Conservation (phyloP, 2,888 invertebrate species). For the Kuschelorhynchus macadamiae region DNA sequence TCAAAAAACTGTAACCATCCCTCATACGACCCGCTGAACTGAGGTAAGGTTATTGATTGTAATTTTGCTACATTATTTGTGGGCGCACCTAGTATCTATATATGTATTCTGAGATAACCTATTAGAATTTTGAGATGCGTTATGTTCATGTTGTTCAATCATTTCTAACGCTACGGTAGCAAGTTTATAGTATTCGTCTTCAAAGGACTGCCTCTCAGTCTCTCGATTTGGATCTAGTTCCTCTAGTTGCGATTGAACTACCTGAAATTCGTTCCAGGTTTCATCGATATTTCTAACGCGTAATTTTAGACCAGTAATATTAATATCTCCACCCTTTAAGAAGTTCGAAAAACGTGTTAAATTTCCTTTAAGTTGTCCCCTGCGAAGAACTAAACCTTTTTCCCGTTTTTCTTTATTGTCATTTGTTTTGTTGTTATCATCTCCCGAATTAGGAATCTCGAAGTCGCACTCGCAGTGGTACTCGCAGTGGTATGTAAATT, state of each 20-base stretch:
- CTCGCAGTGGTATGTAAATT: too few species aligned
- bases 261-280: not conserved
- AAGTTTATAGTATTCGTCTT: slow-evolving; percentile 7
- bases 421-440: too few species aligned
- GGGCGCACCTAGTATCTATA: too few species aligned
- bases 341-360: too few species aligned
- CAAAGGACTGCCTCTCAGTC: slow-evolving; percentile 9
- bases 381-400: too few species aligned
- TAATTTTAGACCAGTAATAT: not conserved
- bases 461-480: too few species aligned
- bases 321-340: too few species aligned
- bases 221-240: not conserved
- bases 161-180: not conserved
- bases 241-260: slow-evolving; percentile 8
- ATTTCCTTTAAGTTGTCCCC: too few species aligned
- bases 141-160: not conserved
- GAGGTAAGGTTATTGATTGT: slow-evolving; percentile 18
- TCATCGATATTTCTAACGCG: not conserved
- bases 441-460: too few species aligned
- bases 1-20: slow-evolving; percentile 29
- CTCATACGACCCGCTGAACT: slow-evolving; percentile 29
- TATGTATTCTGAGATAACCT: not conserved
- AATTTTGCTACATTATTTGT: slow-evolving; percentile 2
- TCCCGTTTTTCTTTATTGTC: too few species aligned
- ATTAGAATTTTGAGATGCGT: not conserved